phyloP scores from a whole-genome alignment of 1,140 invertebrate species.

The Helicoverpa zea region DNA sequence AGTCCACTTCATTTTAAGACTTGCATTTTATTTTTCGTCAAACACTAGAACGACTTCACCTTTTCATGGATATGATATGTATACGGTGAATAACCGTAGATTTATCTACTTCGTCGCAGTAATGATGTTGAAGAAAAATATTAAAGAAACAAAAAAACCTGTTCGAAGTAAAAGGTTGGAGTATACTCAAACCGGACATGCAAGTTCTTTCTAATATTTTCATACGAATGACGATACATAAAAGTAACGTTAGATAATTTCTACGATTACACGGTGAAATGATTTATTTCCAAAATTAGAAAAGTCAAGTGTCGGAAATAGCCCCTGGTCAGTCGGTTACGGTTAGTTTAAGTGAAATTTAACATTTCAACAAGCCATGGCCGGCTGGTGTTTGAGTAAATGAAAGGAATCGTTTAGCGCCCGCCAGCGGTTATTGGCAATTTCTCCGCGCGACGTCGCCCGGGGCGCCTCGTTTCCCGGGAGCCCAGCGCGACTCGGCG shows the following conservation, averaged over 20 bases:
- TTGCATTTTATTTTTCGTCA: background rate
- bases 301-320: constrained; percentile 55
- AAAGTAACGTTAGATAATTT: constrained; percentile 60
- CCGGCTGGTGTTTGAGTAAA: constrained; percentile 59
- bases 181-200: constrained; percentile 55
- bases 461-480: constrained; percentile 73
- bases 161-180: constrained; percentile 50
- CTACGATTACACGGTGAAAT: constrained; percentile 50
- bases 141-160: constrained; percentile 35
- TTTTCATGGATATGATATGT: constrained; percentile 24
- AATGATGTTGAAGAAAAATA: constrained; percentile 10
- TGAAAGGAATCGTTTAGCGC: constrained; percentile 67
- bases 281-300: constrained; percentile 58
- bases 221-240: constrained; percentile 52
- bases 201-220: constrained; percentile 58
- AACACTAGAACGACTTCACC: constrained; percentile 8
- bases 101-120: background rate
- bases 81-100: background rate
- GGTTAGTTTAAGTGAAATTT: constrained; percentile 70
- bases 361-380: constrained; percentile 60
- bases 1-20: constrained; percentile 1
- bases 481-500: constrained; percentile 60
- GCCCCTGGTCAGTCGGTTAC: constrained; percentile 59
- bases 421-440: constrained; percentile 66
- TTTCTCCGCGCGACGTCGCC: constrained; percentile 67